Percentiles rank a stretch among this genome's conserved stretches.
Conservation (phyloP, 2,113 vertebrate species). For the Ctenodactylus gundi region DNA sequence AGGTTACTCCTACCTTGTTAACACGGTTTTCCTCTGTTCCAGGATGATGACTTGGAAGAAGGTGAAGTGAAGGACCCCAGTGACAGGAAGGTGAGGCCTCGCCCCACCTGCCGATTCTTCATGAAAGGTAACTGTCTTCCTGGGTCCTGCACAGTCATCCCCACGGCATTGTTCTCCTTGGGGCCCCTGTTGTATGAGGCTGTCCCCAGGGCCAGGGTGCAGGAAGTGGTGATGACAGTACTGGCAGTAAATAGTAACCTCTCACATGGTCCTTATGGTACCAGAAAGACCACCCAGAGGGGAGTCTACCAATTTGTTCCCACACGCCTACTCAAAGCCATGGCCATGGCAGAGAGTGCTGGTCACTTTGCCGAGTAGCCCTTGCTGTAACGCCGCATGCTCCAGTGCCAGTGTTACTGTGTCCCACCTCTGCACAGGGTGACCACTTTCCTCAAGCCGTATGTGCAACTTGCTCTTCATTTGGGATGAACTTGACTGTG, state of each 20-base stretch:
- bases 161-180: not conserved
- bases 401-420: not conserved
- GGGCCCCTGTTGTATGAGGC: not conserved
- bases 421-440: not conserved
- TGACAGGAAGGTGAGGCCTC: constrained; percentile 95
- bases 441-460: not conserved
- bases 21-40: constrained; percentile 70
- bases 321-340: not conserved
- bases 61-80: constrained; percentile 98
- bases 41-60: constrained; percentile 99
- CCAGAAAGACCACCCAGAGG: not conserved
- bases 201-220: not conserved
- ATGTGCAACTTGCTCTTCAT: not conserved
- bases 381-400: not conserved
- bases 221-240: not conserved
- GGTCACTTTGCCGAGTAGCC: not conserved
- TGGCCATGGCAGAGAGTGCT: not conserved
- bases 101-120: constrained; percentile 98
- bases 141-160: not conserved
- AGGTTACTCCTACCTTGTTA: not conserved
- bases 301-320: not conserved
- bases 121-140: constrained; percentile 92
- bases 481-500: not conserved
- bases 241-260: not conserved
- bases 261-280: no score